phyloP scores from a whole-genome alignment of 2,888 invertebrate species.

The Machimus rusticus region DNA sequence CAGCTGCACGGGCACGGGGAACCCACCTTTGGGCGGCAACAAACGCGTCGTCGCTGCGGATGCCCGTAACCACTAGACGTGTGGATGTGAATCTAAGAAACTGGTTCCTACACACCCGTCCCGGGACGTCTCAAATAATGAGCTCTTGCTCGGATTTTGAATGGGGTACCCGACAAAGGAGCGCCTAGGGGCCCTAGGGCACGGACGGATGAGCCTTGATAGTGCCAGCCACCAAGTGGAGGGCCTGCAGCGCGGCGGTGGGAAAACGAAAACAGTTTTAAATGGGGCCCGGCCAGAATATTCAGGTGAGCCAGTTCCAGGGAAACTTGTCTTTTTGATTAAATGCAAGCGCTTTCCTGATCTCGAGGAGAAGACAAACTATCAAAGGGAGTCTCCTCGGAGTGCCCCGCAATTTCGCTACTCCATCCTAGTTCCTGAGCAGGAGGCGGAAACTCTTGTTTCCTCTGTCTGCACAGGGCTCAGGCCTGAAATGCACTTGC shows the following conservation, averaged over 20 bases:
- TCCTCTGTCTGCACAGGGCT: neutral
- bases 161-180: neutral
- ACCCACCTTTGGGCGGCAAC: neutral
- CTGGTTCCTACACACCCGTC: conserved; percentile 1
- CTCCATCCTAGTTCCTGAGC: neutral
- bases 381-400: neutral
- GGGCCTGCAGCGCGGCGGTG: neutral
- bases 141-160: conserved; percentile 8
- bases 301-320: conserved; percentile 20
- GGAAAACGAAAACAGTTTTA: neutral
- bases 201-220: neutral
- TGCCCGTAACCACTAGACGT: neutral
- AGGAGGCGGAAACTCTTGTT: neutral
- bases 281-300: neutral
- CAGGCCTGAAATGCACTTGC: neutral
- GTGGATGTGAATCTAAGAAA: neutral
- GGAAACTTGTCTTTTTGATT: conserved; percentile 14
- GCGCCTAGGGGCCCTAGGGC: neutral
- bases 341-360: conserved; percentile 16
- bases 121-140: neutral
- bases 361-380: neutral
- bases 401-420: neutral
- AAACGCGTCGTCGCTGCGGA: neutral
- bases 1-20: neutral
- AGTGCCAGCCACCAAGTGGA: neutral